phyloP scores from a whole-genome alignment of 2,113 vertebrate species.

The Neotoma lepida region DNA sequence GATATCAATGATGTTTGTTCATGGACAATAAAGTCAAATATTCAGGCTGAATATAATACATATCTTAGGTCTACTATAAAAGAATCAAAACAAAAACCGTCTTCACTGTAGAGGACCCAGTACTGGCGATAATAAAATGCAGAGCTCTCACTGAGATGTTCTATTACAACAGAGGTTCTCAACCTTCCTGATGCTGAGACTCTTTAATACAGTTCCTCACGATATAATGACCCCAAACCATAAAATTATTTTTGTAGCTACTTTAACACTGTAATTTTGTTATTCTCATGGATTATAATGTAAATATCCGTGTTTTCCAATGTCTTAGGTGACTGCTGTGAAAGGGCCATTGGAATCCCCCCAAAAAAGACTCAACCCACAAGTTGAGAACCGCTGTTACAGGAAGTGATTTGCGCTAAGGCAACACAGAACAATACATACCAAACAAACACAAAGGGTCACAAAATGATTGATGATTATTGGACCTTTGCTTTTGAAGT shows the following conservation, averaged over 20 bases:
- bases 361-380: no score
- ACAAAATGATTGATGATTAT: neutral
- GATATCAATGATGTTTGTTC: neutral
- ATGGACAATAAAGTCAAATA: neutral
- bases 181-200: neutral
- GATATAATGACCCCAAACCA: neutral
- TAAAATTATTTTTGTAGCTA: neutral
- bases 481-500: neutral
- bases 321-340: neutral
- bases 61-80: neutral
- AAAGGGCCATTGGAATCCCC: neutral
- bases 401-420: neutral
- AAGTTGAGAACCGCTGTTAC: neutral
- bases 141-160: neutral
- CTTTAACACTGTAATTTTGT: neutral
- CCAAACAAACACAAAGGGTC: neutral
- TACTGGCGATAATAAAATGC: neutral
- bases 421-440: neutral
- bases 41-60: rapidly evolving
- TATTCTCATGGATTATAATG: neutral
- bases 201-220: neutral
- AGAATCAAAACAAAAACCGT: neutral
- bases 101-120: neutral
- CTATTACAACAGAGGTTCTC: neutral
- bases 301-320: neutral